Evolutionary conservation across 2,888 invertebrate species (phyloP), one percentile per base, ranked within the genome.

Genomic region (Helleia helle): DNA sequence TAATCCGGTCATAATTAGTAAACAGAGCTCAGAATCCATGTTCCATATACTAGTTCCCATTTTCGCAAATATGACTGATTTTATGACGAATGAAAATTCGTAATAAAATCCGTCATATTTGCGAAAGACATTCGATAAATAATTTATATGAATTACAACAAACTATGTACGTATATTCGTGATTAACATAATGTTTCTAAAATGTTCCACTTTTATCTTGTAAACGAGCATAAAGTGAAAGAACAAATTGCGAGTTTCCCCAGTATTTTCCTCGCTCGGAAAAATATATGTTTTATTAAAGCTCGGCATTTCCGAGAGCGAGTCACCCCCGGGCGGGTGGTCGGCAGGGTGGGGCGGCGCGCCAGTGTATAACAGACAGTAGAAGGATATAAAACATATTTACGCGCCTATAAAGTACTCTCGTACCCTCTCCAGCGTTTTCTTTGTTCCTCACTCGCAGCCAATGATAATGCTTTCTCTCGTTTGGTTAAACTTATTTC

Each of bases 211-310:
- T 84, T 84, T 84, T 84, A 83, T 84, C 84, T 84, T 81, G 83
- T 84, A 84, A 84, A 84, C 83, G 84, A 80, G 81, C 80, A 81
- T 84, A 84, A 84, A 84, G 84, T 84, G 84, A 84, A 84, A 83
- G 83, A 84, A 83, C 84, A 84, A 84, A 84, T 84, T 83, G 81
- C 80, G 81, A 84, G 81, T 81, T 83, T 83, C 83, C 81, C 80
- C 83, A 80, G 83, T 80, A 83, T 83, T 84, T 84, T 83, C 81
- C 81, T 76, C 83, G 84, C 81, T 83, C 79, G 80, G 81, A 83
- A 83, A 83, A 84, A 84, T 84, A 81, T 83, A 84, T 84, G 84
- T 84, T 84, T 84, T 84, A 84, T 84, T 84, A 84, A 84, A 83
- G 84, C 84, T 83, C 81, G 81, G 83, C 81, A 79, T 84, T 84